These are phyloP conservation scores for Drosophila guanche DNA, from an alignment of 1,140 invertebrate genomes.

Conservation along the genomic window DNA sequence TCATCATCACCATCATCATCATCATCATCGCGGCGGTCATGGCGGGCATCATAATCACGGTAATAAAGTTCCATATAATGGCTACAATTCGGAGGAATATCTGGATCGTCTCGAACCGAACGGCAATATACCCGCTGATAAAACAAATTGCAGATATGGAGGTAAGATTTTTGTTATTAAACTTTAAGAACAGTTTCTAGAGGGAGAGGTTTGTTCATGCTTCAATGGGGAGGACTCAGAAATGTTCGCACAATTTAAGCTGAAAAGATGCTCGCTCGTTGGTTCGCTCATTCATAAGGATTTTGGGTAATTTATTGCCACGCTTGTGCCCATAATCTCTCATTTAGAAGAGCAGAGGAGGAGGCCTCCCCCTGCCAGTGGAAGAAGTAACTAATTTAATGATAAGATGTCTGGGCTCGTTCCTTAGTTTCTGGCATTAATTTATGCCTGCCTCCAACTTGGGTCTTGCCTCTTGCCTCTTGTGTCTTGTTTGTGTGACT, in stretches of 20 bases:
- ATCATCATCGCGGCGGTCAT: constrained; percentile 80
- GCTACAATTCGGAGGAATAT: constrained; percentile 94
- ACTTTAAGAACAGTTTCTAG: no score
- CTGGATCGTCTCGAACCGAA: constrained; percentile 94
- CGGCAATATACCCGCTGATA: constrained; percentile 89
- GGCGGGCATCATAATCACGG: constrained; percentile 82
- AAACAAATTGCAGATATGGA: constrained; percentile 83
- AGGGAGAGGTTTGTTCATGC: no score
- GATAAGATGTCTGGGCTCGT: constrained; percentile 51
- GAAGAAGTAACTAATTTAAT: constrained; percentile 67
- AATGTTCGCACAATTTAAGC: constrained; percentile 47
- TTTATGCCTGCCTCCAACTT: constrained; percentile 61
- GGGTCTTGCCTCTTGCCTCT: constrained; percentile 48
- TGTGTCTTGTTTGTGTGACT: constrained; percentile 1
- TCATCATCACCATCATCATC: constrained; percentile 76
- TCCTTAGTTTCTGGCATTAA: constrained; percentile 47
- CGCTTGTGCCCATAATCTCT: constrained; percentile 71
- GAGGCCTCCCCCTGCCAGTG: constrained; percentile 1
- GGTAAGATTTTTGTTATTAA: constrained; percentile 54
- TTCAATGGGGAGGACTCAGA: background rate
- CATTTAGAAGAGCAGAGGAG: constrained; percentile 42
- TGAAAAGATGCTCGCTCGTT: background rate
- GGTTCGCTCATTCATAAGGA: constrained; percentile 66
- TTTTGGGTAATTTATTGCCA: constrained; percentile 70
- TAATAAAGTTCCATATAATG: constrained; percentile 92